These are phyloP conservation scores for Macrochelys suwanniensis DNA, from an alignment of 2,797 vertebrate genomes.

Conservation along the genomic window DNA sequence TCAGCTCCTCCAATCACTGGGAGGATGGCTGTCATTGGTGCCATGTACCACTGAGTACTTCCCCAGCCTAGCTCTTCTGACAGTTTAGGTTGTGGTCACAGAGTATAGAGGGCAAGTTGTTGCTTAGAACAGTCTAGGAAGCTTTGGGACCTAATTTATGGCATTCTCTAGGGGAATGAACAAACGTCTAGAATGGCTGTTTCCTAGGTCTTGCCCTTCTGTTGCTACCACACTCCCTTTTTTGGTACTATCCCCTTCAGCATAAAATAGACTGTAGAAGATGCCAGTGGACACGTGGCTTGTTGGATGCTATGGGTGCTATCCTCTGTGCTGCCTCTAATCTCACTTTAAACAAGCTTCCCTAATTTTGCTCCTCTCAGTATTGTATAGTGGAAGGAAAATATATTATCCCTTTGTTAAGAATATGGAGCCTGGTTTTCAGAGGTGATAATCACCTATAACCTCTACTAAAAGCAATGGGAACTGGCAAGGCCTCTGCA, in stretches of 20 bases:
- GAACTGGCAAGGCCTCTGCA: not conserved
- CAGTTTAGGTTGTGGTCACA: not conserved
- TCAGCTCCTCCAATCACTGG: not conserved
- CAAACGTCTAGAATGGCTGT: not conserved
- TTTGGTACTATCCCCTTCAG: not conserved
- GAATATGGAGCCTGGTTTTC: not conserved
- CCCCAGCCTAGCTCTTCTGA: not conserved
- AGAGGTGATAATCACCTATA: not conserved
- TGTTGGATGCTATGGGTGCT: not conserved
- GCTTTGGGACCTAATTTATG: not conserved
- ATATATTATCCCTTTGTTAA: not conserved
- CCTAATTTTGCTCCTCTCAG: not conserved
- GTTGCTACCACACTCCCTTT: not conserved
- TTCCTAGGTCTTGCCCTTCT: not conserved
- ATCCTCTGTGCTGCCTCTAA: not conserved
- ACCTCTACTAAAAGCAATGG: accelerated
- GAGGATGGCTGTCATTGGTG: not conserved
- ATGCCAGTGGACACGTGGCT: not conserved
- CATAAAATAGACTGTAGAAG: not conserved
- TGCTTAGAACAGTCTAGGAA: not conserved
- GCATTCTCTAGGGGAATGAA: not conserved
- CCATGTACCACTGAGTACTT: accelerated
- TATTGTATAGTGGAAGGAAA: not conserved
- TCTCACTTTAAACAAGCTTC: not conserved
- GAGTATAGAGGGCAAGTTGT: accelerated